Base-by-base conservation (phyloP, 2,888 invertebrate species). In the Itoplectis maculator region DNA sequence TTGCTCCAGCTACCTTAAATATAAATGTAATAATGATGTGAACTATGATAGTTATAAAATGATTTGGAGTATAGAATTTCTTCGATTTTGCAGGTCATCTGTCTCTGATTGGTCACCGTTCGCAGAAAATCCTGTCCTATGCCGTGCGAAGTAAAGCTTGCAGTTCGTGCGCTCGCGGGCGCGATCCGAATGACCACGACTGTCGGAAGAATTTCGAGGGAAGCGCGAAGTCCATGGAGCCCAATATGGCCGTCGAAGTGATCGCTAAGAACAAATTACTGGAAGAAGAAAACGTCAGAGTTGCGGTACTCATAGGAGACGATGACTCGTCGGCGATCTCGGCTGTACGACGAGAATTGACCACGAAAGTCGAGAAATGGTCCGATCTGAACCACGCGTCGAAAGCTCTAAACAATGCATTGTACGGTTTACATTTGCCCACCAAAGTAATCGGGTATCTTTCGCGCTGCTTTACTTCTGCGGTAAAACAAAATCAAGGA, bases 301-400 rank as follows among this genome's bases (percentile, higher is more conserved):
- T 86, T 11, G 63, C 77, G 0, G 68, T 79, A 8, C 69, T 88
- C 9, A 86, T 87, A 5, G 87, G 87, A 5, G 86, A 88, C 73
- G 85, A 86, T 20, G 87, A 87, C 65, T 86, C 65, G 40, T 75
- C 86, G 2, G 86, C 83, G 1, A 85, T 87, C 40, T 70, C 86
- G n/a, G 82, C 79, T 37, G 86, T 86, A 11, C 77, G 83, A 35
- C 74, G 74, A 29, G 83, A 61, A 51, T 80, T 8, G 65, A 8
- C 29, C 20, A 45, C 74, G 66, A 61, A 73, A 7, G 65, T 85
- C 0, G 51, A 59, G 7, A 85, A 86, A 45, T 84, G 82, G 84
- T 56, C 84, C 3, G 83, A 86, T 61, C 13, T 59, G 5, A 74
- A 79, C 66, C 74, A 80, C 59, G 45, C 79, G 8, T 35, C 65